Percentiles rank a stretch among this genome's conserved stretches.
Conservation (phyloP, 37 sponge, comb jelly and placozoan genomes). For the Spongilla lacustris region DNA sequence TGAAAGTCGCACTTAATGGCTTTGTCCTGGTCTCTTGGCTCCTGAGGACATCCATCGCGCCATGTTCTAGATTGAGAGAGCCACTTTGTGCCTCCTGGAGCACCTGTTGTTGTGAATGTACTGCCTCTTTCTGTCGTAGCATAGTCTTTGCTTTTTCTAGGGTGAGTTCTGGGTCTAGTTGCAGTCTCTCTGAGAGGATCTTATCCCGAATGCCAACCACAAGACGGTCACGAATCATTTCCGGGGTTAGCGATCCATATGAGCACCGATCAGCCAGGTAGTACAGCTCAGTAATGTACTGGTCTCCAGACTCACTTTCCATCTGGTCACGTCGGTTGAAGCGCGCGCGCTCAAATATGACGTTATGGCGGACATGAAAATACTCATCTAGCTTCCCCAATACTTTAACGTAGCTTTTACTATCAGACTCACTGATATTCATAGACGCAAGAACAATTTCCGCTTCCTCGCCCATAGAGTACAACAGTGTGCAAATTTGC, state of each 20-base stretch:
- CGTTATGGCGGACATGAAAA: constrained; percentile 31
- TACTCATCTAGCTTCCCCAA: constrained; percentile 27
- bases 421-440: constrained; percentile 23
- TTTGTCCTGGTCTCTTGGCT: background rate
- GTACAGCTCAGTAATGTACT: constrained; percentile 32
- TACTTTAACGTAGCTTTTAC: constrained; percentile 25
- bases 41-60: background rate
- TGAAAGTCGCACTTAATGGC: background rate
- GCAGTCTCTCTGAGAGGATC: constrained; percentile 21
- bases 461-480: constrained; percentile 50
- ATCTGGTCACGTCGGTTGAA: constrained; percentile 31
- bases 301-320: constrained; percentile 13
- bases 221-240: constrained; percentile 37
- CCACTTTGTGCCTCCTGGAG: background rate
- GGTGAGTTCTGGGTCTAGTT: constrained; percentile 38
- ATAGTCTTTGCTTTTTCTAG: constrained; percentile 45
- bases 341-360: constrained; percentile 22
- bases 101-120: constrained; percentile 15
- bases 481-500: constrained; percentile 41
- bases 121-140: constrained; percentile 49
- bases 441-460: constrained; percentile 29
- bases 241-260: constrained; percentile 17
- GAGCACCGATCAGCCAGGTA: constrained; percentile 16
- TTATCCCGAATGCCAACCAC: constrained; percentile 49
- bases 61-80: background rate